Conservation (phyloP, 2,888 invertebrate genomes). For the Xestia ashworthii region DNA sequence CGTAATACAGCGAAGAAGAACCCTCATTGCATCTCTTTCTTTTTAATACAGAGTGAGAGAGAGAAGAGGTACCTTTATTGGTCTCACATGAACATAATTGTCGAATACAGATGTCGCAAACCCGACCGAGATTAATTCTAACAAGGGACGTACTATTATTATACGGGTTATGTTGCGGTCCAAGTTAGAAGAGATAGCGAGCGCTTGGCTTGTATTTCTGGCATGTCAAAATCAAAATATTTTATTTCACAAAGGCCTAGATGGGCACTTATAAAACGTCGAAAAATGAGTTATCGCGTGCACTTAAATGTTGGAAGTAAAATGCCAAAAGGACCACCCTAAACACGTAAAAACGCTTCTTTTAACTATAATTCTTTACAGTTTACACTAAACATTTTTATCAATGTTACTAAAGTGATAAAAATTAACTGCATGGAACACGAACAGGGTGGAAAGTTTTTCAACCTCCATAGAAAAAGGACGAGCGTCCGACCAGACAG, state of each 20-base stretch:
- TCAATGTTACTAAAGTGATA: not conserved
- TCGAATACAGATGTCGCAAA: constrained; percentile 88
- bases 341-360: too few species aligned
- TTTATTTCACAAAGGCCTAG: too few species aligned
- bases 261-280: too few species aligned
- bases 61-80: constrained; percentile 66
- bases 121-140: constrained; percentile 88
- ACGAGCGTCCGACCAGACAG: not conserved
- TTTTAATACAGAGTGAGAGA: constrained; percentile 52
- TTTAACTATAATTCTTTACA: not conserved
- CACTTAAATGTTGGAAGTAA: not conserved
- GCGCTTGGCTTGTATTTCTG: too few species aligned
- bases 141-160: constrained; percentile 87
- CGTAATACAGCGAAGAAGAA: constrained; percentile 64
- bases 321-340: not conserved
- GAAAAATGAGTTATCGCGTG: too few species aligned
- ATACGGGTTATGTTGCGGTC: constrained; percentile 75
- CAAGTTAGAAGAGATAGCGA: constrained; percentile 55
- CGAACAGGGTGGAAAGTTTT: not conserved
- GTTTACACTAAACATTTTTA: not conserved
- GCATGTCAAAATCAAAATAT: too few species aligned
- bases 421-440: not conserved
- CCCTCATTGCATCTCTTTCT: constrained; percentile 59
- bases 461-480: not conserved
- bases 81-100: constrained; percentile 88